Base-by-base conservation (phyloP, 1,140 invertebrate genomes). In the Doryteuthis pealeii region DNA sequence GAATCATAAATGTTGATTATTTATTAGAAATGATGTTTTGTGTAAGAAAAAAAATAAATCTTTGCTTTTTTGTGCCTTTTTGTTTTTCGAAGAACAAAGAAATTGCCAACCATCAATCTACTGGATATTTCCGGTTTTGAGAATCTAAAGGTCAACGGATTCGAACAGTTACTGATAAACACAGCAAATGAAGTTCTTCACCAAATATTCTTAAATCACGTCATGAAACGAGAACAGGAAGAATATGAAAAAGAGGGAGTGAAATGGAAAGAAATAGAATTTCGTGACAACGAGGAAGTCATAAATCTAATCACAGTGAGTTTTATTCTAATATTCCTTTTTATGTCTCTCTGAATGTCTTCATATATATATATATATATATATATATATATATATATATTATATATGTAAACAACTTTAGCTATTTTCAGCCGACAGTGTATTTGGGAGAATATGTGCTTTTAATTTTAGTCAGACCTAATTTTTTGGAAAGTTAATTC, bases 221-320 rank as follows among this genome's bases (percentile, higher is more conserved):
- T 94, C 40, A 94, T 95, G 82, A 92, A 92, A 0, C 93, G 92
- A 92, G 93, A 94, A 80, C 77, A 91, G 31, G 83, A 91, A 84
- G 93, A 94, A 79, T 94, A 94, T 76, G 92, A 93, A 90, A 91
- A 91, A 2, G 93, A 94, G 82, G 93, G 93, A 1, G 91, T 94
- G 68, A 91, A 92, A 33, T 76, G 71, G 15, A 58, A 40, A 15
- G 18, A 88, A 32, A 90, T 94, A 14, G 91, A 92, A 79, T 94
- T 93, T 83, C 91, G 91, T 15, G 93, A 94, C 80, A 96, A 95
- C 81, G 87, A 92, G 26, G 69, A 66, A n/a, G 73, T 78, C 15
- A 70, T 82, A 14, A 30, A 75, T 15, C 72, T 82, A 18, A 74
- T 82, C 43, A 80, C 77, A 71, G 80, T 82, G 77, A 18, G 22